Evolutionary conservation across 2,888 invertebrate genomes (phyloP).

Genomic region (Lottia gigantea): DNA sequence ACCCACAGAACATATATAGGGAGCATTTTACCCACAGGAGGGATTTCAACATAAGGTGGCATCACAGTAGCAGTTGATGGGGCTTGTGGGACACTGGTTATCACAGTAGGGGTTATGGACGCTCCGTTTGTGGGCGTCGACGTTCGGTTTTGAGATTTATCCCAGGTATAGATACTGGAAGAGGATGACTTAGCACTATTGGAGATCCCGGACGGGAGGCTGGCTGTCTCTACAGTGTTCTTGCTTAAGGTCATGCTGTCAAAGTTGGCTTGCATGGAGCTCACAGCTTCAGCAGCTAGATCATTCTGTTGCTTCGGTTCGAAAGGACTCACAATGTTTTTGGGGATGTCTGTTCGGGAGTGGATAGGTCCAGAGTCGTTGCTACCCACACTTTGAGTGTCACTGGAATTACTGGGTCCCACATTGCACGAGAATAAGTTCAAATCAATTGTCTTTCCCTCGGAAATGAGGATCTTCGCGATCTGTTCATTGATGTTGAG

Average conservation of each 20-base stretch:
- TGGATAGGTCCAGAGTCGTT: neutral
- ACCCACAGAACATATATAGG: constrained; percentile 45
- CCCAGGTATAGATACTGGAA: constrained; percentile 12
- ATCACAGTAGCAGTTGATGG: constrained; percentile 17
- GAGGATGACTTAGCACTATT: constrained; percentile 6
- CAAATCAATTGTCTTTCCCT: neutral
- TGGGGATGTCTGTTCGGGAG: neutral
- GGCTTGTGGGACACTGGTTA: constrained; percentile 9
- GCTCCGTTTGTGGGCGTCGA: neutral
- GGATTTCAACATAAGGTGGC: constrained; percentile 30
- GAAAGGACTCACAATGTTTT: constrained; percentile 9
- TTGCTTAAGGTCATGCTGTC: no score
- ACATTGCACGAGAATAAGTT: neutral
- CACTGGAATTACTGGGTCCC: neutral
- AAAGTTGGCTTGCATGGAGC: no score
- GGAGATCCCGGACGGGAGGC: constrained; percentile 13
- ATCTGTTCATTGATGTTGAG: constrained; percentile 51
- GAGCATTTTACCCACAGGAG: constrained; percentile 37
- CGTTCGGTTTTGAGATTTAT: neutral
- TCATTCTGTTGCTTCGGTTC: neutral
- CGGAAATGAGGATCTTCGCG: constrained; percentile 26
- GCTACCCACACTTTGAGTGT: neutral
- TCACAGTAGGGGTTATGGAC: neutral
- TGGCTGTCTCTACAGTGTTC: neutral
- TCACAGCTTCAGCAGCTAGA: no score